Evolutionary conservation across 1,140 invertebrate species (phyloP), one percentile per base, ranked within the genome.

Genomic region (Tribolium madens): DNA sequence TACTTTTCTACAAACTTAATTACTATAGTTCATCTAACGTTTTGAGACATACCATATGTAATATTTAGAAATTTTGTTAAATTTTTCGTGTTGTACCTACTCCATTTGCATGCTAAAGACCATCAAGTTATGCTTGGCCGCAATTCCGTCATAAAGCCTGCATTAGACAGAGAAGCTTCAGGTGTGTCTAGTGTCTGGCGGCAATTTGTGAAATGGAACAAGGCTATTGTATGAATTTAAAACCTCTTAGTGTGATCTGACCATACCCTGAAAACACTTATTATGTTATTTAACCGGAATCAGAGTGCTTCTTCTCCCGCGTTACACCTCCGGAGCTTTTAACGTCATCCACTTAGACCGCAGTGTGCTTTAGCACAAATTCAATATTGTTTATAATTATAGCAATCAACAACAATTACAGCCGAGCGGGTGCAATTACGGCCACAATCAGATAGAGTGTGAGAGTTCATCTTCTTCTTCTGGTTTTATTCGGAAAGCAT

Each of bases 131-230:
- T n/a, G n/a, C n/a, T n/a, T n/a, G n/a, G n/a, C n/a, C n/a, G n/a
- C n/a, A n/a, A n/a, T n/a, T n/a, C n/a, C n/a, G n/a, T n/a, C n/a
- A 31, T 31, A 31, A n/a, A n/a, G 6, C 1, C 1, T 36, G 2
- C 6, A 36, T 36, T 9, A 31, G 57, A 64, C 7, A 60, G 71
- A 48, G 46, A 18, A 17, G 10, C 47, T 48, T 36, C 69, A 76
- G 74, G 77, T 76, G 75, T 73, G 73, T 71, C 26, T 64, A 53
- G 68, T 72, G 73, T 60, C 33, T 68, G 73, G 10, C 68, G 69
- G 68, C 75, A 76, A 78, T 78, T 78, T 76, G 53, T 72, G 75
- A 78, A 78, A 78, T 78, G 77, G 77, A 78, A 78, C 74, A 64
- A 72, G 74, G 75, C 77, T 70, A 78, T 78, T 78, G 77, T 78